Evolutionary conservation across 2,888 invertebrate species (phyloP), one percentile per base, ranked within the genome.

Genomic region (Drosophila atripex): DNA sequence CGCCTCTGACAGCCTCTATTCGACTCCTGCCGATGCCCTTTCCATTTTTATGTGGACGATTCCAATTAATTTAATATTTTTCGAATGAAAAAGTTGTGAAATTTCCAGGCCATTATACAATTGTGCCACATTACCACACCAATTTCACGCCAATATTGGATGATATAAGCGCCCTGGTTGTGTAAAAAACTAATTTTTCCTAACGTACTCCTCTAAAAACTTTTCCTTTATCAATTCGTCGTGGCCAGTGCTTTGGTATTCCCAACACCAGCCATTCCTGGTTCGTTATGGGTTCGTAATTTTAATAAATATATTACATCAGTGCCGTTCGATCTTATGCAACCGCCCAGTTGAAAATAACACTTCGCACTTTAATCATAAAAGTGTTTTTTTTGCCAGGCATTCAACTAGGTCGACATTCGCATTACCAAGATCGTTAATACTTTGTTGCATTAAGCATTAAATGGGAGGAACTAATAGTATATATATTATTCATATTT

Each of bases 1-100:
- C 72, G 66, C 84, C 60, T 80, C 61, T 14, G 53, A 23, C 41
- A 47, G 53, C 55, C 72, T 60, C 77, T 71, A 65, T 47, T 30
- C 49, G 21, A 64, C 21, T 46, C 63, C 1, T 2, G 25, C 25
- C 12, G 12, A 21, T 43, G 5, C 43, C 12, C 43, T 43, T 21
- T 21, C 1, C 3, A n/a, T 28, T n/a, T 6, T 39, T 16, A 7
- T n/a, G 1, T 18, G 0, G 3, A 18, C 9, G 9, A 16, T 21
- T 28, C 28, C 28, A 18, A 41, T 16, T 3, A 52, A 50, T 25
- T n/a, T 16, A 35, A 18, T 18, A 12, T 16, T 30, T 49, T 39
- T 12, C 12, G n/a, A 32, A 53, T 16, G 16, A 11, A 9, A 41
- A 30, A 51, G 7, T 50, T 21, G 43, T 11, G 28, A 50, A 59